phyloP scores from a whole-genome alignment of 2,113 vertebrate genomes.

The Myrmecobius fasciatus region DNA sequence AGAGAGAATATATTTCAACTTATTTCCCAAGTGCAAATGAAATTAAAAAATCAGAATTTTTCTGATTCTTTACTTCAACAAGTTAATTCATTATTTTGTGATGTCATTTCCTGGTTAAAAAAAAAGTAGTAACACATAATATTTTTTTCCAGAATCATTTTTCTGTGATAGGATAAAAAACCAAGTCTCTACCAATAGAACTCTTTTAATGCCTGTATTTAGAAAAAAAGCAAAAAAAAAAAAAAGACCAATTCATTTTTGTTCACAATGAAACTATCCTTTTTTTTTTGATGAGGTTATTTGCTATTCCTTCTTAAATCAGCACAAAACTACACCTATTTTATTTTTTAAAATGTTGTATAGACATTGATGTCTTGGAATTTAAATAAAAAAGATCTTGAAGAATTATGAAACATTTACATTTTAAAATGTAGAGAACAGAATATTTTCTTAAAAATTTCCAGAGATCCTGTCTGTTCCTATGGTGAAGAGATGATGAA shows the following conservation, averaged over 20 bases:
- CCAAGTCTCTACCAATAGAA: neutral
- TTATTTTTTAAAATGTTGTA: conserved; percentile 13
- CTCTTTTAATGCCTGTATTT: conserved; percentile 27
- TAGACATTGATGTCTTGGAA: neutral
- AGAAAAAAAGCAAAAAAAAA: neutral
- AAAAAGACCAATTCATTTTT: neutral
- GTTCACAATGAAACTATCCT: neutral
- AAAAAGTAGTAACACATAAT: neutral
- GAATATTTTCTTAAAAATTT: conserved; percentile 43
- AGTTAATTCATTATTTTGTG: neutral
- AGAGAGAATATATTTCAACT: neutral
- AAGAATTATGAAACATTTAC: neutral
- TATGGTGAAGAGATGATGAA: neutral
- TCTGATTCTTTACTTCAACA: conserved; percentile 2
- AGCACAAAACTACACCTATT: conserved; percentile 22
- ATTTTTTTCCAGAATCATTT: conserved; percentile 7
- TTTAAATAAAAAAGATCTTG: conserved; percentile 10
- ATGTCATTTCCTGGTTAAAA: neutral
- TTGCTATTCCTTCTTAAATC: conserved; percentile 29
- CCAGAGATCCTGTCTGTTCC: neutral
- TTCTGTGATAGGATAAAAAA: neutral
- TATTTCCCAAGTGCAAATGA: neutral
- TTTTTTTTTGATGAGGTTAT: neutral
- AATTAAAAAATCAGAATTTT: neutral
- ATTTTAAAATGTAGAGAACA: neutral